A percentile compares a stretch with the other conserved stretches of the same genome.
Evolutionary conservation across 1,140 invertebrate genomes (phyloP).

Genomic region (Drosophila nigromelanica): DNA sequence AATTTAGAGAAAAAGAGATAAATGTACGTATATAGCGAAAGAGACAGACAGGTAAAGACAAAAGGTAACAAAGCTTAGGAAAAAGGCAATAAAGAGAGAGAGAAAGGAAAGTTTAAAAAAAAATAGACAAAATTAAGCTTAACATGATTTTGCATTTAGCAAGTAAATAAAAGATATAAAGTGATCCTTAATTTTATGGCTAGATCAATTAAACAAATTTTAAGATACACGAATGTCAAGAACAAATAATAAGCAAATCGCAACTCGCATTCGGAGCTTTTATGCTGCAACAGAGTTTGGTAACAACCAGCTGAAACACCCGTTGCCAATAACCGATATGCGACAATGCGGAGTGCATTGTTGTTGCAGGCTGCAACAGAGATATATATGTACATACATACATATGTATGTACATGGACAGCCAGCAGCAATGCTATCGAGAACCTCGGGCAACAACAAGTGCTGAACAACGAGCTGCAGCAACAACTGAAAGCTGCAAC

Average conservation of each 20-base stretch:
- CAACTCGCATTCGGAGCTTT: background rate
- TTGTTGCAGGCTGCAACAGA: background rate
- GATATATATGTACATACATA: too few species aligned
- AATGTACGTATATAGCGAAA: too few species aligned
- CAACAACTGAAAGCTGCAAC: slow-evolving; percentile 40
- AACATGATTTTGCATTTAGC: too few species aligned
- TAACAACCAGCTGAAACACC: slow-evolving; percentile 17
- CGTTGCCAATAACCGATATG: slow-evolving; percentile 28
- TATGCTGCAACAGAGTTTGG: background rate
- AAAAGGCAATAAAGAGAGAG: too few species aligned
- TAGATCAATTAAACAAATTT: background rate
- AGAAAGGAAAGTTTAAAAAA: too few species aligned
- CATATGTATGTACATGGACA: background rate
- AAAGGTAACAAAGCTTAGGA: too few species aligned
- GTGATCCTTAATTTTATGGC: too few species aligned
- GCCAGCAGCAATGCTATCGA: background rate
- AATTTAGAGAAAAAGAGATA: too few species aligned
- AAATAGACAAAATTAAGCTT: too few species aligned
- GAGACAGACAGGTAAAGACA: too few species aligned
- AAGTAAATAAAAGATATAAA: too few species aligned
- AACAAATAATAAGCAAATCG: background rate
- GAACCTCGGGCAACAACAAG: slow-evolving; percentile 14
- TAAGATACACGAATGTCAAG: background rate
- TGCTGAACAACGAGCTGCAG: slow-evolving; percentile 35
- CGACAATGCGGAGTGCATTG: background rate